phyloP scores from a whole-genome alignment of 2,797 vertebrate species.

The Podargus strigoides region DNA sequence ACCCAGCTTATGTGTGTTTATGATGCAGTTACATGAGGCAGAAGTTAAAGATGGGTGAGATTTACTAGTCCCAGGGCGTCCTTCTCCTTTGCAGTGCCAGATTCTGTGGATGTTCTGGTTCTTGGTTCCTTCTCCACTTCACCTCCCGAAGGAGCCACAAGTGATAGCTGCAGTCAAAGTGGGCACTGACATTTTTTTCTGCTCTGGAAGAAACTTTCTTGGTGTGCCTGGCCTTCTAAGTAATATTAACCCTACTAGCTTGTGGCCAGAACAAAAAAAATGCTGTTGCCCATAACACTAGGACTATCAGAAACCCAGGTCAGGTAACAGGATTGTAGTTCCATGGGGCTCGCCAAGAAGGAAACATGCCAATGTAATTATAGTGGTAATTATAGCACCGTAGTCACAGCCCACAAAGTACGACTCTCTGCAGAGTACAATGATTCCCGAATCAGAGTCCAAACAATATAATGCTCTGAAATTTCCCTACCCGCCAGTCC shows the following conservation, averaged over 20 bases:
- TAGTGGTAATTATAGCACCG: constrained; percentile 57
- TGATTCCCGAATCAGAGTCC: constrained; percentile 41
- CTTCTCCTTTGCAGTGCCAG: background rate
- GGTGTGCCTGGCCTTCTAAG: background rate
- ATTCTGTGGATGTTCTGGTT: background rate
- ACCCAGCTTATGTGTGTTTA: background rate
- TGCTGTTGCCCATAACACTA: background rate
- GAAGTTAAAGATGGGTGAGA: constrained; percentile 4
- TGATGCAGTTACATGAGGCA: background rate
- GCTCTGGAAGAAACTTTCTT: background rate
- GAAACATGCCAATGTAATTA: constrained; percentile 60
- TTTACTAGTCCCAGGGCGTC: background rate
- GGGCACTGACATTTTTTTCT: background rate
- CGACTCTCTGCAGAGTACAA: background rate
- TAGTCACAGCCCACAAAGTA: constrained; percentile 54
- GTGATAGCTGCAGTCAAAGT: background rate
- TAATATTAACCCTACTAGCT: background rate
- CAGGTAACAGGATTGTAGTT: constrained; percentile 53
- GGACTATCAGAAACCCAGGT: constrained; percentile 20
- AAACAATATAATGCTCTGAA: background rate
- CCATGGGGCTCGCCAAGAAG: constrained; percentile 42
- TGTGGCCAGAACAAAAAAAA: background rate
- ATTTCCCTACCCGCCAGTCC: background rate
- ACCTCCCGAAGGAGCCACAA: background rate
- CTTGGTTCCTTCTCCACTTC: background rate